Evolutionary conservation across 64 coral and sea anemone species (phyloP).

Genomic region (Dendrophyllia cribrosa): DNA sequence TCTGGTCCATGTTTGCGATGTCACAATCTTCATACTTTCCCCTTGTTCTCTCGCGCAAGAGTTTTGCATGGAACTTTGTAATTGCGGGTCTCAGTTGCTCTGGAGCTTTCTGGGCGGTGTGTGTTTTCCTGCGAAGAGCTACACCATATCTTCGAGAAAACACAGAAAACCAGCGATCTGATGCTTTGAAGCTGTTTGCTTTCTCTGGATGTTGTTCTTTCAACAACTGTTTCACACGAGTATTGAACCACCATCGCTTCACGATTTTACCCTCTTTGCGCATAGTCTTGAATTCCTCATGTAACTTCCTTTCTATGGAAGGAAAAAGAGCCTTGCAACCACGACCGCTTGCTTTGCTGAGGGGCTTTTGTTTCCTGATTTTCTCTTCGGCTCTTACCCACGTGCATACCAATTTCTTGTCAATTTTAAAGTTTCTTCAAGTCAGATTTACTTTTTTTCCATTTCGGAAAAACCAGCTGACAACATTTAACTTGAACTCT

Average conservation of each 20-base stretch:
- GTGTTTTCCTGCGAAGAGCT: constrained; percentile 57
- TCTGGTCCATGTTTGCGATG: constrained; percentile 59
- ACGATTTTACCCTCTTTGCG: constrained; percentile 46
- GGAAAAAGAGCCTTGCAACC: constrained; percentile 49
- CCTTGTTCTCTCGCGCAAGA: constrained; percentile 39
- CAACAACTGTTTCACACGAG: constrained; percentile 54
- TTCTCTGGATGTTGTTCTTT: constrained; percentile 53
- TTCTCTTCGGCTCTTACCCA: constrained; percentile 25
- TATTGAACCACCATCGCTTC: constrained; percentile 67
- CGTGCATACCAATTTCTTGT: background rate
- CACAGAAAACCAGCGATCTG: constrained; percentile 53
- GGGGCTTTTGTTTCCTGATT: constrained; percentile 56
- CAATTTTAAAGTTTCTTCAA: constrained; percentile 3
- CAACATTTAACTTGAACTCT: constrained; percentile 17
- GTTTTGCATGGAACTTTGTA: constrained; percentile 58
- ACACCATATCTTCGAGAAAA: constrained; percentile 51
- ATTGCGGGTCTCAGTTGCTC: constrained; percentile 45
- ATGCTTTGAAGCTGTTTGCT: constrained; percentile 61
- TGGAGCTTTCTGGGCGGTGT: constrained; percentile 48
- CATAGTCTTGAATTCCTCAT: constrained; percentile 58
- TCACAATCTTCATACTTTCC: constrained; percentile 52
- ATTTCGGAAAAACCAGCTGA: constrained; percentile 9
- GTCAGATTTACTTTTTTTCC: constrained; percentile 18
- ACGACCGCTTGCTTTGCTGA: constrained; percentile 27
- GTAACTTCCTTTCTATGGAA: constrained; percentile 38